These are phyloP conservation scores for Hyles lineata DNA, from an alignment of 2,888 invertebrate genomes.

Conservation along the genomic window DNA sequence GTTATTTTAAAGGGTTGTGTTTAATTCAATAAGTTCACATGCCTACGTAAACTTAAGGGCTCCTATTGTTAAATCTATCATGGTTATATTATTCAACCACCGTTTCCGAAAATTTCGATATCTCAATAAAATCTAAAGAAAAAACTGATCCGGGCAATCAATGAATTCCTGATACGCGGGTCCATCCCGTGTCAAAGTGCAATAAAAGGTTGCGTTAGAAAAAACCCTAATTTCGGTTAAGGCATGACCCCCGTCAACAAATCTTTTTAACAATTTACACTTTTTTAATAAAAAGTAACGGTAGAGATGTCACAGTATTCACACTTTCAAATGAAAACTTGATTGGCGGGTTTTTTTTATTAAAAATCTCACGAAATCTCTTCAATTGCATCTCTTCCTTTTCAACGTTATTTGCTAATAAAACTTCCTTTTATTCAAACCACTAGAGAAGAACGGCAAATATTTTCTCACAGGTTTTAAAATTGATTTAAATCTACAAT, in stretches of 20 bases:
- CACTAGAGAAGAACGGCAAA: slow-evolving; percentile 57
- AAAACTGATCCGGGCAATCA: slow-evolving; percentile 73
- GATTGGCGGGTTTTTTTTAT: slow-evolving; percentile 79
- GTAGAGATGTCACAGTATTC: slow-evolving; percentile 75
- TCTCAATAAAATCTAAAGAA: slow-evolving; percentile 73
- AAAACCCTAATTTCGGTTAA: slow-evolving; percentile 80
- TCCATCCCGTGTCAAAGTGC: slow-evolving; percentile 81
- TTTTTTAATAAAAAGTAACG: slow-evolving; percentile 77
- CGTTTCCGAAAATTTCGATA: slow-evolving; percentile 70
- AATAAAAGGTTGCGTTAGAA: slow-evolving; percentile 76
- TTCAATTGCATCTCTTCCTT: slow-evolving; percentile 68
- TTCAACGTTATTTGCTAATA: slow-evolving; percentile 59
- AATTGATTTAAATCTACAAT: slow-evolving; percentile 34
- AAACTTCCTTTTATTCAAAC: slow-evolving; percentile 59
- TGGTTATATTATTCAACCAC: slow-evolving; percentile 76
- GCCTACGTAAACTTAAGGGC: slow-evolving; percentile 70
- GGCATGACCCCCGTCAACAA: slow-evolving; percentile 83
- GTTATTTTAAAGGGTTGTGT: slow-evolving; percentile 51
- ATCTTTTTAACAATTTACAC: slow-evolving; percentile 73
- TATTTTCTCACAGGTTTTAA: slow-evolving; percentile 72
- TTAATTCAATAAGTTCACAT: slow-evolving; percentile 67
- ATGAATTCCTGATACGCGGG: slow-evolving; percentile 62
- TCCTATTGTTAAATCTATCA: slow-evolving; percentile 59
- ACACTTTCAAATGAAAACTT: slow-evolving; percentile 80
- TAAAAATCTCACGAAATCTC: slow-evolving; percentile 67